These are phyloP conservation scores for Uromys caudimaculatus DNA, from an alignment of 2,797 vertebrate species.

Conservation along the genomic window DNA sequence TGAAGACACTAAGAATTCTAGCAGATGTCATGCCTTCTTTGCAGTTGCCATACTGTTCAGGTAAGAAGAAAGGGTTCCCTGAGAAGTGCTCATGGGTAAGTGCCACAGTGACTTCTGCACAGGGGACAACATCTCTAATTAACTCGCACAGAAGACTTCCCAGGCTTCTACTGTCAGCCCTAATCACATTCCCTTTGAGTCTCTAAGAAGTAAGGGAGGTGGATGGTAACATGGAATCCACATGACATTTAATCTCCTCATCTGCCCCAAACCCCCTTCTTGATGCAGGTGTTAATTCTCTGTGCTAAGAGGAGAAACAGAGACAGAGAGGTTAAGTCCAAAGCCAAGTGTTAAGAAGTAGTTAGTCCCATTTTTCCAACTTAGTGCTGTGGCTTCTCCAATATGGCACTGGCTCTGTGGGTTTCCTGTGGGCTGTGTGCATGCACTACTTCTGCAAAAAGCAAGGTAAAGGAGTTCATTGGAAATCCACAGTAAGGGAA, in stretches of 20 bases:
- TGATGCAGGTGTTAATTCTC: neutral
- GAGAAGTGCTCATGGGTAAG: neutral
- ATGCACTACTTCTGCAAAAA: neutral
- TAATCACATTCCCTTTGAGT: neutral
- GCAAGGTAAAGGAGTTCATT: neutral
- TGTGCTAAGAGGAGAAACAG: neutral
- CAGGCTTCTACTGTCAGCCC: neutral
- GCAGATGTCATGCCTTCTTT: neutral
- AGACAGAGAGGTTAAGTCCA: neutral
- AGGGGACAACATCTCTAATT: neutral
- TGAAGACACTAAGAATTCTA: neutral
- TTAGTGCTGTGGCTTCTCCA: neutral
- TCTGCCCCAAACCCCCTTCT: neutral
- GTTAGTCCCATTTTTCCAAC: neutral
- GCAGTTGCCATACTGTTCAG: neutral
- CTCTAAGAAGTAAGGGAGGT: neutral
- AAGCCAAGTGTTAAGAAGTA: neutral
- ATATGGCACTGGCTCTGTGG: neutral
- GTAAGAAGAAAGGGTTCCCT: neutral
- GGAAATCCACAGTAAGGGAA: neutral
- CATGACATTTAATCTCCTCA: neutral
- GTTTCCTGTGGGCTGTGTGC: neutral
- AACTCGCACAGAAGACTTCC: neutral
- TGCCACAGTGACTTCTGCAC: neutral
- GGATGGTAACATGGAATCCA: neutral